Evolutionary conservation across 1,140 invertebrate genomes (phyloP).

Genomic region (Nymphalis io): DNA sequence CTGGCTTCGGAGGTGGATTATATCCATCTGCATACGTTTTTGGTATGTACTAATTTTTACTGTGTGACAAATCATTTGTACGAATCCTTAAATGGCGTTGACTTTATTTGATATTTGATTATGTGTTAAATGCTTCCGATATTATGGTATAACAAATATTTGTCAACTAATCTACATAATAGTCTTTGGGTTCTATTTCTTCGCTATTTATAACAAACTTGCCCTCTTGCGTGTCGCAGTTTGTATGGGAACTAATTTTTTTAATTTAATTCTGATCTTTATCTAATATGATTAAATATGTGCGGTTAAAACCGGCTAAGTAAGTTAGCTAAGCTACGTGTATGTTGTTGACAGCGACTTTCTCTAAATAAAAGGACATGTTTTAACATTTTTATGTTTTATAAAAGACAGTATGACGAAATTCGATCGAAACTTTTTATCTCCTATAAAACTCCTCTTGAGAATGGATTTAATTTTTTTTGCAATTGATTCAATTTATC

Average conservation of each 20-base stretch:
- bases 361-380: no score
- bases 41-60: slow-evolving; percentile 43
- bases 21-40: slow-evolving; percentile 83
- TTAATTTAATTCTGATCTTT: neutral
- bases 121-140: neutral
- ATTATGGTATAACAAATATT: no score
- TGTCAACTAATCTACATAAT: neutral
- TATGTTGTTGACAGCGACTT: no score
- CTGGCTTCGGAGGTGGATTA: slow-evolving; percentile 77
- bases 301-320: no score
- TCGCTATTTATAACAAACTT: neutral
- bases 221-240: neutral
- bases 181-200: neutral
- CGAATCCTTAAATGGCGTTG: neutral
- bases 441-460: no score
- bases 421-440: no score
- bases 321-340: no score
- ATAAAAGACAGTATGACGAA: no score
- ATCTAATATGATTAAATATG: neutral
- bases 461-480: no score
- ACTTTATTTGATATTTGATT: neutral
- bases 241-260: neutral
- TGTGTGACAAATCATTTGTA: neutral
- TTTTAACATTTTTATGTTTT: no score
- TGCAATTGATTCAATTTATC: no score